Evolutionary conservation across 2,888 invertebrate species (phyloP), one percentile per base, ranked within the genome.

Genomic region (Eueremaeus valkanovi): DNA sequence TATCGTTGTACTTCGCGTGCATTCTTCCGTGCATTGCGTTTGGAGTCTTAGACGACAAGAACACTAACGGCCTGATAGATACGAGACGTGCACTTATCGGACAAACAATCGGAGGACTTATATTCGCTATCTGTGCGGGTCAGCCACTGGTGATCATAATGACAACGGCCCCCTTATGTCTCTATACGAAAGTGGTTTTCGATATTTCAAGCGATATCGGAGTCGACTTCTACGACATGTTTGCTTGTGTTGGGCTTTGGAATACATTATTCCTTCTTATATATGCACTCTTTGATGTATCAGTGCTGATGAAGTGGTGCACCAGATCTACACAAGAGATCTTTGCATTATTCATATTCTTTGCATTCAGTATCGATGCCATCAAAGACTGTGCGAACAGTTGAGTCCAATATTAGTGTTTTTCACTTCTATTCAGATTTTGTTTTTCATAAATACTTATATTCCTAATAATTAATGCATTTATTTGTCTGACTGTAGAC

Each of bases 291-390:
- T 83, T 84, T 11, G 85, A 85, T 77, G 81, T 84, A 75, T 85
- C 84, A 78, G 83, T 83, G 77, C 79, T 86, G 29, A 85, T 85
- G 85, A 83, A 83, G 78, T 84, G 83, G 80, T 85, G 85, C 36
- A 84, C 86, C 80, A 84, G 85, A 79, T 86, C 85, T 1, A 85
- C 85, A 29, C 86, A 86, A 79, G 86, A 86, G 79, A 85, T 86
- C 78, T 86, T 86, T 80, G 84, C 85, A 3, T 78, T 86, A 29
- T 86, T 86, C 80, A 85, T 86, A 55, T 84, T 85, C 16, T 83
- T 86, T 76, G 85, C 85, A n/a, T 85, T 86, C 79, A 83, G 84
- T 36, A 84, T 85, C 55, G 86, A 86, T 80, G 83, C 83, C 1
- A 61, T 75, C 21, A 75, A 77, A 66, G 76, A 78, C 36, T 68